Base-by-base conservation (phyloP, 2,797 vertebrate genomes). In the Mormyrus proboscirostris region DNA sequence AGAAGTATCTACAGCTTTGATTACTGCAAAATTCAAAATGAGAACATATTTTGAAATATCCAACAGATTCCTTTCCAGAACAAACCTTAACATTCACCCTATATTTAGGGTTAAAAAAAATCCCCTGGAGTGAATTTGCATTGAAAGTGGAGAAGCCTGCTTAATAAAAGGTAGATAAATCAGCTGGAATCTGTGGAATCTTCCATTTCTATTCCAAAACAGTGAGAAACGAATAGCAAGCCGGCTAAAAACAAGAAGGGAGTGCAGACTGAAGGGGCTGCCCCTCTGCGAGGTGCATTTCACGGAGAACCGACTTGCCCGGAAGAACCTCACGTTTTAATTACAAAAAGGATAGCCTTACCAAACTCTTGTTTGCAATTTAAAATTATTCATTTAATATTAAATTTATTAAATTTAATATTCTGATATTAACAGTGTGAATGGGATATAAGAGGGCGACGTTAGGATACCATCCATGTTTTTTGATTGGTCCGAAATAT, bases 1-100 rank as follows among this genome's bases (percentile, higher is more conserved):
- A 5, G 12, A 6, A 50, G n/a, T 51, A n/a, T 44, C 73, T 73
- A 7, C 38, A n/a, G 91, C 93, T 93, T 95, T 25, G 22, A 53
- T 41, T 79, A 38, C 29, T 73, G 4, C 33, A 73, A 41, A 41
- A 79, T 44, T 79, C 8, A 41, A 41, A 79, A 79, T 41, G 69
- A 44, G 19, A 44, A 79, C 73, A 79, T 19, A 4, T 79, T 79
- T 44, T 16, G 38, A 44, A 79, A 79, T 12, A 79, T 44, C 73
- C 38, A 44, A n/a, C 6, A 79, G 14, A 41, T 41, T n/a, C 16
- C 14, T 5, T 16, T 19, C 38, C 29, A 79, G 73, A 41, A 44
- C 16, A 41, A 44, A 19, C 73, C 14, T 86, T 57, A 87, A 87
- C 41, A 55, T 87, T 59, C 33, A 59, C 85, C 51, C 2, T 38